Evolutionary conservation across 1,140 invertebrate species (phyloP).

Genomic region (Xylocopa sonorina): DNA sequence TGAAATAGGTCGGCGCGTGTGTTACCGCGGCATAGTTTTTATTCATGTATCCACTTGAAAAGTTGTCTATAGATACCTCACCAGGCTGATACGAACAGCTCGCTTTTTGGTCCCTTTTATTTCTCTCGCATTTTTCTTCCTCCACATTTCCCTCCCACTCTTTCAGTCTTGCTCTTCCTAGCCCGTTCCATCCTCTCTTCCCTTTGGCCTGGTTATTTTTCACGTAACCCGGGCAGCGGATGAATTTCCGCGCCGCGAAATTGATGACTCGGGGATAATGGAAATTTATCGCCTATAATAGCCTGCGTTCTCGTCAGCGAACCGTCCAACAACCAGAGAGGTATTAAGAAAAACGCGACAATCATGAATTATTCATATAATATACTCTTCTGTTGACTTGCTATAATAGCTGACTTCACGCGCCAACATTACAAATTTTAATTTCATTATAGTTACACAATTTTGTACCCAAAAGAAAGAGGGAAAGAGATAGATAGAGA

Average conservation of each 20-base stretch:
- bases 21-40: conserved; percentile 29
- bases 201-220: conserved; percentile 9
- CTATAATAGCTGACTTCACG: too few species aligned
- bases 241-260: conserved; percentile 18
- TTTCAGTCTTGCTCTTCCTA: too few species aligned
- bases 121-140: conserved; percentile 18
- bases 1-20: conserved; percentile 31
- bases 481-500: too few species aligned
- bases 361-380: too few species aligned
- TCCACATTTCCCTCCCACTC: not conserved
- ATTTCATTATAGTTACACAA: too few species aligned
- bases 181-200: not conserved
- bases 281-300: not conserved
- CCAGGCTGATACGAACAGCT: not conserved
- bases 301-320: not conserved
- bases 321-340: not conserved
- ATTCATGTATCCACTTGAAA: conserved; percentile 34
- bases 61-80: conserved; percentile 20
- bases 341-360: not conserved
- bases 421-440: too few species aligned
- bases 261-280: conserved; percentile 24
- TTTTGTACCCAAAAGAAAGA: too few species aligned
- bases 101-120: conserved; percentile 9
- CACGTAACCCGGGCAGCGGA: not conserved
- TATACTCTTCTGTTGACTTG: too few species aligned